Evolutionary conservation across 1,140 invertebrate genomes (phyloP).

Genomic region (Gryllus bimaculatus): DNA sequence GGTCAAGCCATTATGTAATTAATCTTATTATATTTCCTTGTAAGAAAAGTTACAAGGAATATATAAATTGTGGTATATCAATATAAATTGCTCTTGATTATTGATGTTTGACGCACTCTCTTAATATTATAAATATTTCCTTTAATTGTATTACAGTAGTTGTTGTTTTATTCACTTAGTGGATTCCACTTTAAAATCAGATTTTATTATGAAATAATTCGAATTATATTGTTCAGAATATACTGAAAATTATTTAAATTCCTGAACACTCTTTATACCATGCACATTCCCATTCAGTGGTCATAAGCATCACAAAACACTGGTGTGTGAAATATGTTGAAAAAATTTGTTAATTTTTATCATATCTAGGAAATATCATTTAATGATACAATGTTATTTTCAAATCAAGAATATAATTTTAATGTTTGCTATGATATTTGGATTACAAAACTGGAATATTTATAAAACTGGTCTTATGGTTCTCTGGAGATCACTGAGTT

Average conservation of each 20-base stretch:
- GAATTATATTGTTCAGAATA: not conserved
- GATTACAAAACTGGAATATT: too few species aligned
- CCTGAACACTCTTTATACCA: too few species aligned
- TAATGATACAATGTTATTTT: too few species aligned
- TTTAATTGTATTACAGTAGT: not conserved
- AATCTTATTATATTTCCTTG: not conserved
- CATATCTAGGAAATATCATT: too few species aligned
- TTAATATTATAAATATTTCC: not conserved
- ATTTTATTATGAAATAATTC: not conserved
- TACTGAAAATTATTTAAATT: not conserved
- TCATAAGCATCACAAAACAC: too few species aligned
- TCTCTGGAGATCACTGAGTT: not conserved
- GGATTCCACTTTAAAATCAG: not conserved
- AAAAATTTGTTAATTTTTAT: too few species aligned
- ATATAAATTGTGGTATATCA: not conserved
- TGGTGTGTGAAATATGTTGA: too few species aligned
- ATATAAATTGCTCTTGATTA: too few species aligned
- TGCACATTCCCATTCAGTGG: too few species aligned
- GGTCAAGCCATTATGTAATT: not conserved
- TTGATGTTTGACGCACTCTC: not conserved
- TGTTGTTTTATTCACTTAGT: not conserved
- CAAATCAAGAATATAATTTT: too few species aligned
- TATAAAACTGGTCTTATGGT: not conserved
- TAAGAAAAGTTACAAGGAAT: not conserved
- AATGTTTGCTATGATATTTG: too few species aligned